A percentile compares a stretch with the other conserved stretches of the same genome.
Evolutionary conservation across 2,113 vertebrate species (phyloP).

Genomic region (Heteronetta atricapilla): DNA sequence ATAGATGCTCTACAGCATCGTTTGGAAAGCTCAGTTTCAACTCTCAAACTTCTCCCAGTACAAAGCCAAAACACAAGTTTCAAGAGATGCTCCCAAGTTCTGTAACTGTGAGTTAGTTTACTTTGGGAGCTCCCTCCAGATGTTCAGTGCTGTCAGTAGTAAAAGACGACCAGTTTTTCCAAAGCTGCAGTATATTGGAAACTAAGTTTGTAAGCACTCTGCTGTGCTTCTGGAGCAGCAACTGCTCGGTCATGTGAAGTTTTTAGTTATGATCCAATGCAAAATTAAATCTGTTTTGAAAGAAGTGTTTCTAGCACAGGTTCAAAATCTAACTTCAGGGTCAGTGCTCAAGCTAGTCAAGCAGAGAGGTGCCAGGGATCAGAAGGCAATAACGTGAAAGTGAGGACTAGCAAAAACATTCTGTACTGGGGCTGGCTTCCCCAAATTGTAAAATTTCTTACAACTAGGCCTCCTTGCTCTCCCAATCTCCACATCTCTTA

Average conservation of each 20-base stretch:
- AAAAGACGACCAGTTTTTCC: background rate
- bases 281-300: background rate
- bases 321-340: background rate
- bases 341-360: background rate
- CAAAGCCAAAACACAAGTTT: background rate
- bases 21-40: background rate
- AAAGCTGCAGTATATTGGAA: background rate
- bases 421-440: background rate
- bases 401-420: background rate
- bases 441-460: background rate
- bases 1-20: background rate
- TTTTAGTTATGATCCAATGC: background rate
- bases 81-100: background rate
- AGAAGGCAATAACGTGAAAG: background rate
- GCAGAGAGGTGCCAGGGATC: background rate
- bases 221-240: background rate
- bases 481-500: background rate
- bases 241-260: background rate
- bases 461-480: background rate
- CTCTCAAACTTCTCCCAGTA: background rate
- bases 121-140: background rate
- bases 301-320: background rate
- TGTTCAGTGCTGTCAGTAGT: background rate
- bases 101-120: background rate
- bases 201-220: background rate